Percentiles rank a stretch among this genome's conserved stretches.
phyloP scores from a whole-genome alignment of 2,888 invertebrate species.

The Metalampra italica region DNA sequence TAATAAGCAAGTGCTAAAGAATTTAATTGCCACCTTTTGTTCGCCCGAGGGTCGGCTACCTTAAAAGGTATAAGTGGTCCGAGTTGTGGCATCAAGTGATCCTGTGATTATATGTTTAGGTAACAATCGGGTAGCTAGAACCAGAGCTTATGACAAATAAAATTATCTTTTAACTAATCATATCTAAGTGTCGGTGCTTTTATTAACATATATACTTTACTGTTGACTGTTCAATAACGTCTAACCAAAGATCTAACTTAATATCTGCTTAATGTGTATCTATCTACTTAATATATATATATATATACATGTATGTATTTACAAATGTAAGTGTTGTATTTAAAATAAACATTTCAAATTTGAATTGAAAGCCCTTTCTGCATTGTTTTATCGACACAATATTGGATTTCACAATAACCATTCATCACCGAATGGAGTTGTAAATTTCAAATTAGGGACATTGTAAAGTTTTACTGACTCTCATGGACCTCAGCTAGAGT shows the following conservation, averaged over 20 bases:
- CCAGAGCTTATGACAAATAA: neutral
- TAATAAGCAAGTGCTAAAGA: constrained; percentile 22
- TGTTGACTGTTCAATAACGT: too few relatives aligned
- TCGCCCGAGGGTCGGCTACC: constrained; percentile 16
- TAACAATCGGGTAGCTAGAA: neutral
- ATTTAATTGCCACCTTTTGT: constrained; percentile 21
- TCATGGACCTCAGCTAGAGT: constrained; percentile 37
- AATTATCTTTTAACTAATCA: neutral
- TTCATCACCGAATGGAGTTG: constrained; percentile 46
- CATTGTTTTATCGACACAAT: constrained; percentile 26
- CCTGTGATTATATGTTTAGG: neutral
- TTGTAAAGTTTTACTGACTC: constrained; percentile 67
- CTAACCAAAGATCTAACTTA: too few relatives aligned
- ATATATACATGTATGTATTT: too few relatives aligned
- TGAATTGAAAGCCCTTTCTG: neutral
- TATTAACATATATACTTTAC: too few relatives aligned
- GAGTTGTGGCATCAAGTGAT: neutral
- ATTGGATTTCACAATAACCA: constrained; percentile 59
- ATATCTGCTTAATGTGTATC: too few relatives aligned
- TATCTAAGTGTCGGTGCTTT: neutral
- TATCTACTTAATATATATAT: too few relatives aligned
- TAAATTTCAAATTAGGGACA: constrained; percentile 63
- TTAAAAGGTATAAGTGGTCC: constrained; percentile 12
- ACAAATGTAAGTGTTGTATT: neutral
- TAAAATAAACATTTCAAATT: neutral